Conservation (phyloP, 2,797 vertebrate genomes). For the Urosaurus nigricauda region DNA sequence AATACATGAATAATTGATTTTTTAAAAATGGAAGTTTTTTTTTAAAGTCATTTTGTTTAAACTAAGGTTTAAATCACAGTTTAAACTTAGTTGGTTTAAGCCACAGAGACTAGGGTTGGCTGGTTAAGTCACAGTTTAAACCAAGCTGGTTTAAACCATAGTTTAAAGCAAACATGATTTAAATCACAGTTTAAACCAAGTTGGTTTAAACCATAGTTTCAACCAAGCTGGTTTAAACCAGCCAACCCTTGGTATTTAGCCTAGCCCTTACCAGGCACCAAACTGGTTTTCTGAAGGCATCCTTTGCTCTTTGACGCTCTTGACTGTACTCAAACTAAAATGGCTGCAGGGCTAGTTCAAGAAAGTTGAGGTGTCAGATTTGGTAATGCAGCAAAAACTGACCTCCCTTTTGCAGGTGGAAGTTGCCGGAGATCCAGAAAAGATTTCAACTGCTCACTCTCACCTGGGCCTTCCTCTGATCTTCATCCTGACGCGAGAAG, state of each 20-base stretch:
- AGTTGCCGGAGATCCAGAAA: slow-evolving; percentile 84
- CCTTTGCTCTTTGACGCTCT: neutral
- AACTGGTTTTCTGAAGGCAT: neutral
- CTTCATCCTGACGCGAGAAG: slow-evolving; percentile 88
- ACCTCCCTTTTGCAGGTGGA: slow-evolving; percentile 80
- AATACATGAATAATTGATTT: too few relatives aligned
- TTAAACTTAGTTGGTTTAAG: too few relatives aligned
- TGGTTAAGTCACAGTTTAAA: too few relatives aligned
- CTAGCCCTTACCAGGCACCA: neutral
- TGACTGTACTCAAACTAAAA: neutral
- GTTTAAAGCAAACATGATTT: too few relatives aligned
- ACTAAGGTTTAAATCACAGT: too few relatives aligned
- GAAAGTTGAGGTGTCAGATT: neutral
- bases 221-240: too few relatives aligned
- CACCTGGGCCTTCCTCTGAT: slow-evolving; percentile 90
- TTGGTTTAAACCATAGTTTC: too few relatives aligned
- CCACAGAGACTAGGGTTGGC: too few relatives aligned
- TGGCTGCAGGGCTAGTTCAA: neutral
- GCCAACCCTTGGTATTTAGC: neutral
- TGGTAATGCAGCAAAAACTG: neutral
- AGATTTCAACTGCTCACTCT: slow-evolving; percentile 83
- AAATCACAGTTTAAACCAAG: too few relatives aligned
- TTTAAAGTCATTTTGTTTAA: too few relatives aligned
- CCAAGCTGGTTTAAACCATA: too few relatives aligned
- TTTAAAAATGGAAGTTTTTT: too few relatives aligned